These are phyloP conservation scores for Ectemnius lituratus DNA, from an alignment of 2,888 invertebrate species.

Conservation along the genomic window DNA sequence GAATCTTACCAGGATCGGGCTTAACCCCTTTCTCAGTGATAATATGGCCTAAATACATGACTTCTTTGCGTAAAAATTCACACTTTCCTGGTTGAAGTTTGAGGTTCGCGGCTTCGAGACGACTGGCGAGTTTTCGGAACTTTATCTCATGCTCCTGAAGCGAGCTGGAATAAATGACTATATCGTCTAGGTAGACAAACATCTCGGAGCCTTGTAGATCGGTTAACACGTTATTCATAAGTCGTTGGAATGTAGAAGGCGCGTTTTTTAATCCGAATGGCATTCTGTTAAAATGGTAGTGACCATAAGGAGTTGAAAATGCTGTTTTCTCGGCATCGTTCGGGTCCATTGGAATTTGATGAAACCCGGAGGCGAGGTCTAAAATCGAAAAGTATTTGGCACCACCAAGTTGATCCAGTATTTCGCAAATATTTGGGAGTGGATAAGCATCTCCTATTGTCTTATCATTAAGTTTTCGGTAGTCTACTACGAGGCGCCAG, in stretches of 20 bases:
- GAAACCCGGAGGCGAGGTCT: constrained; percentile 7
- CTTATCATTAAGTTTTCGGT: constrained; percentile 15
- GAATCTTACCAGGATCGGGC: constrained; percentile 44
- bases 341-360: constrained; percentile 15
- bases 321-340: not conserved
- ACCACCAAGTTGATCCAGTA: constrained; percentile 12
- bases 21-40: constrained; percentile 15
- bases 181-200: not conserved
- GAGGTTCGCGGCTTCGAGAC: constrained; percentile 1
- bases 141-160: constrained; percentile 5
- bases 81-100: constrained; percentile 20
- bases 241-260: constrained; percentile 2
- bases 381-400: constrained; percentile 7
- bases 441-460: constrained; percentile 6
- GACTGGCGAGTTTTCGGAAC: not conserved
- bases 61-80: constrained; percentile 5
- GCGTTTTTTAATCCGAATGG: constrained; percentile 18
- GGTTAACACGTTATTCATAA: constrained; percentile 14
- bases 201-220: constrained; percentile 14
- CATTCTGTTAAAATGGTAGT: constrained; percentile 16
- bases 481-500: constrained; percentile 15
- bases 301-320: constrained; percentile 9
- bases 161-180: not conserved
- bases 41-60: not conserved
- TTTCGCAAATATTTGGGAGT: constrained; percentile 1